Evolutionary conservation across 2,113 vertebrate genomes (phyloP).

Genomic region (Gnathonemus longibarbis): DNA sequence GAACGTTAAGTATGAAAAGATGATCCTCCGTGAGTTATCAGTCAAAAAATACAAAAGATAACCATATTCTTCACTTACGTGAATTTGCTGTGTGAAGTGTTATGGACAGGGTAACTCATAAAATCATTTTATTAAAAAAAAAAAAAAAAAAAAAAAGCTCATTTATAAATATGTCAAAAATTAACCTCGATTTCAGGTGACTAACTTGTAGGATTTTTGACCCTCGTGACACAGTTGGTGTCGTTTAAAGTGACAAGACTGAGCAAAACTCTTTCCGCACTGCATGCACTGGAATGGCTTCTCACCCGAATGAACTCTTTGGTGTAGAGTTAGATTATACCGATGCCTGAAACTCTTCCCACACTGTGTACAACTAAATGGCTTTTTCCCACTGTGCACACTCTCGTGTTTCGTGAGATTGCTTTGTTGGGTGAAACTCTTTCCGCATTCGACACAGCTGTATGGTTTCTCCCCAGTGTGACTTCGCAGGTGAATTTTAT

Average conservation of each 20-base stretch:
- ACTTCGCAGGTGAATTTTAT: slow-evolving; percentile 20
- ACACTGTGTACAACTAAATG: slow-evolving; percentile 19
- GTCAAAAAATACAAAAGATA: neutral
- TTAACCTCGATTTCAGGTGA: slow-evolving; percentile 38
- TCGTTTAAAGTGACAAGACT: slow-evolving; percentile 29
- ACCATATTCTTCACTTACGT: neutral
- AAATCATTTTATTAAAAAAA: neutral
- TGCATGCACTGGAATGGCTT: slow-evolving; percentile 16
- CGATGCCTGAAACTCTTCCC: slow-evolving; percentile 22
- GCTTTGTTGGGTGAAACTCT: slow-evolving; percentile 22
- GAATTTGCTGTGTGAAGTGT: neutral
- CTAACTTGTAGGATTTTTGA: slow-evolving; percentile 50
- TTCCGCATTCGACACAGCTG: slow-evolving; percentile 13
- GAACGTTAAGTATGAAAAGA: neutral
- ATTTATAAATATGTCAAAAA: neutral
- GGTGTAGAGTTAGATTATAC: slow-evolving; percentile 15
- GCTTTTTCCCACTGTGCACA: slow-evolving; percentile 19
- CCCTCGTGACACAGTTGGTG: slow-evolving; percentile 39
- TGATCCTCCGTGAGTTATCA: neutral
- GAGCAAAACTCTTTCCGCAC: slow-evolving; percentile 26
- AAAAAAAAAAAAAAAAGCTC: neutral
- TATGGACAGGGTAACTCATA: neutral
- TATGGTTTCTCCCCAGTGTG: slow-evolving; percentile 22
- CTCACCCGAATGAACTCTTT: slow-evolving; percentile 19
- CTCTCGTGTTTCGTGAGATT: slow-evolving; percentile 22